Evolutionary conservation across 1,140 invertebrate genomes (phyloP), one percentile per base, ranked within the genome.

Genomic region (Vollenhovia emeryi): DNA sequence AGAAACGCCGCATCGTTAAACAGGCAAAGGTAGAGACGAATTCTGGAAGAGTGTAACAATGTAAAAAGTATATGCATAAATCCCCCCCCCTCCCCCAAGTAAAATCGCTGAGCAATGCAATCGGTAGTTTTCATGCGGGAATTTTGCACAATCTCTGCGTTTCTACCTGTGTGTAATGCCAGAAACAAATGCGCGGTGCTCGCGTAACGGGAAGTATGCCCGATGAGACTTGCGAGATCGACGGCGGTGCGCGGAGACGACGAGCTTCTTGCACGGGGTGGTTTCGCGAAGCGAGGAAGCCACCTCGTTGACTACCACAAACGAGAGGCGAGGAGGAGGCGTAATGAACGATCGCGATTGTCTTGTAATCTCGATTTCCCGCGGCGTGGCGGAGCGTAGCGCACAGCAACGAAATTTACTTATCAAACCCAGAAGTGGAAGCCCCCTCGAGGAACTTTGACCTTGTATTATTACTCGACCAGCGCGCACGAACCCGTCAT

Each of bases 201-300:
- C 85, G 40, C 30, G 13, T 89, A 89, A 89, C 88, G 87, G 88
- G 71, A 86, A 71, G 45, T 30, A 15, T 57, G 21, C n/a, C 48
- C 55, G 21, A 9, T 5, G 74, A 84, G 84, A 89, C 87, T 89
- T 86, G 79, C 68, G 50, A 84, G 79, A 89, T 84, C 59, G 74
- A 50, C 60, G 73, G 30, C 40, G 18, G 48, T 15, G 52, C 48
- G 45, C 27, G 11, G 40, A 15, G 62, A 40, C 33, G 27, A 69
- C 60, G 73, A 66, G 45, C 55, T 75, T 73, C 64, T 66, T 62
- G 50, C 66, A 45, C 18, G 66, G 66, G 78, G 78, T 73, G 33
- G 78, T 71, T 80, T 69, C 36, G 33, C 33, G 0, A 24, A 80
- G 24, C 33, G 64, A 59, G 40, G 15, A 43, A 43, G 36, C 7